Base-by-base conservation (phyloP, 2,113 vertebrate genomes). In the Stictonetta naevosa region DNA sequence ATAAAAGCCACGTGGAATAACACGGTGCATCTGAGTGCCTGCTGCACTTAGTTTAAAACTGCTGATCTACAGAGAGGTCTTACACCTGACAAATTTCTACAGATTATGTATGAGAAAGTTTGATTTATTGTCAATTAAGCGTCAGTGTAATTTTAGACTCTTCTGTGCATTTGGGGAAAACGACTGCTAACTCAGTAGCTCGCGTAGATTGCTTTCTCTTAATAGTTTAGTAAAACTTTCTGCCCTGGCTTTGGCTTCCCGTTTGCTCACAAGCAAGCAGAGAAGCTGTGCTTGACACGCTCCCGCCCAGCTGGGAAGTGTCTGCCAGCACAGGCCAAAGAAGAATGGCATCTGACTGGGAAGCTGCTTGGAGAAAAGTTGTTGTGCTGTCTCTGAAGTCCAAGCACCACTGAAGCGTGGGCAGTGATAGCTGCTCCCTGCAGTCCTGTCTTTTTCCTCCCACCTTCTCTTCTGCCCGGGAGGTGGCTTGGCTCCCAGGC, bases 81-180 rank as follows among this genome's bases (percentile, higher is more conserved):
- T 55, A 34, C 58, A 33, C 81, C 34, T 25, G 52, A 63, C 81
- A 59, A 20, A 48, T 85, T 90, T 94, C 68, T 83, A 68, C 68
- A 38, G 48, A 31, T 85, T 73, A 44, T 0, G 0, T 12, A 38
- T 33, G 44, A 29, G 17, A 60, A 85, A 21, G 26, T 60, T 90
- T 91, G 93, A 93, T 91, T 93, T 94, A 91, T 87, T 90, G 62
- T 85, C 78, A 85, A 3, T 79, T 38, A 91, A 94, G 28, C 17
- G 26, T 68, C 88, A 79, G 9, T 33, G 82, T 77, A 68, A 85
- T 96, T 95, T 38, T 22, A 78, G 48, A 33, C 38, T 60, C 8
- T 83, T 82, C 79, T 96, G 67, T 79, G 85, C 2, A 29, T 72
- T 56, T 85, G 56, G 44, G 58, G 53, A 56, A 87, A 93, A 79